A percentile compares a stretch with the other conserved stretches of the same genome.
Evolutionary conservation across 2,797 vertebrate genomes (phyloP).

Genomic region (Oreortyx pictus): DNA sequence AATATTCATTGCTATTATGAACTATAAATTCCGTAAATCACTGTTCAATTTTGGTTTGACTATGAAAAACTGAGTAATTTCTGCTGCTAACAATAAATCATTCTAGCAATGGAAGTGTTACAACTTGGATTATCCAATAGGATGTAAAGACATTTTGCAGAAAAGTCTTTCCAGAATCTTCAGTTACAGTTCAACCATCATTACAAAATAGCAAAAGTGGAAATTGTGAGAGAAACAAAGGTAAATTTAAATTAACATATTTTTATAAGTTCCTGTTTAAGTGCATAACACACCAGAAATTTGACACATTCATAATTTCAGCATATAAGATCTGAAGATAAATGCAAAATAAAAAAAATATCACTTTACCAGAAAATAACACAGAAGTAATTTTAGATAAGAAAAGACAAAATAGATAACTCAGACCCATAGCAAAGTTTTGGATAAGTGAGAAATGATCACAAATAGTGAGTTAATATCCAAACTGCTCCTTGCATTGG

Average conservation of each 20-base stretch:
- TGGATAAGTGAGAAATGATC: neutral
- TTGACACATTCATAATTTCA: neutral
- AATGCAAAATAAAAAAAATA: neutral
- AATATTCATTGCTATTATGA: neutral
- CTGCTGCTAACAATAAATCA: neutral
- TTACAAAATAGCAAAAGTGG: accelerated
- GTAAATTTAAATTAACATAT: neutral
- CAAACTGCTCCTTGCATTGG: neutral
- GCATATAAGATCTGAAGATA: neutral
- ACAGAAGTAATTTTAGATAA: neutral
- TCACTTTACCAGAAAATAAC: neutral
- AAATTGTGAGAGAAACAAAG: neutral
- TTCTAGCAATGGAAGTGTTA: slow-evolving; percentile 13
- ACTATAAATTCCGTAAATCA: neutral
- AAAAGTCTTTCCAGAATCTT: neutral
- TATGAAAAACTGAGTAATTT: neutral
- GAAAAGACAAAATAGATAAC: neutral
- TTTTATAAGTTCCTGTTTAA: neutral
- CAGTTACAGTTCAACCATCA: neutral
- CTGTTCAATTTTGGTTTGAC: neutral
- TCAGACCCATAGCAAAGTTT: neutral
- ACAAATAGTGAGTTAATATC: neutral
- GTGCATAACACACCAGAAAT: accelerated
- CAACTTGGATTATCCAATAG: slow-evolving; percentile 11
- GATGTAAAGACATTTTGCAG: neutral